These are phyloP conservation scores for human DNA, from an alignment of 2,113 vertebrate species.

Conservation along the genomic window DNA sequence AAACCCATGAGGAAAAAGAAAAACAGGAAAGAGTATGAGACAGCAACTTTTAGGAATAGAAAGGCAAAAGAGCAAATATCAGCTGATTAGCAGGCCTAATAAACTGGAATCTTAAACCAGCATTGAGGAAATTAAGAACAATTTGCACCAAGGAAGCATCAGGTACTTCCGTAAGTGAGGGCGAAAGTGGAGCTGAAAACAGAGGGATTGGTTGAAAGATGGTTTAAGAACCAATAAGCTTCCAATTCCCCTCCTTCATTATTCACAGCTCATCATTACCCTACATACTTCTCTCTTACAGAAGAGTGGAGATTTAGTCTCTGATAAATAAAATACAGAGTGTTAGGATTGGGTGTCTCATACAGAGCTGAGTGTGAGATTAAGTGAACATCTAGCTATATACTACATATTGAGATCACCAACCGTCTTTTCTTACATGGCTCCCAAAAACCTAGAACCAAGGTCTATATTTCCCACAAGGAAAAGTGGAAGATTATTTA, in stretches of 20 bases:
- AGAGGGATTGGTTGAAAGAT: not conserved
- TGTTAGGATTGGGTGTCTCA: not conserved
- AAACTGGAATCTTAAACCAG: not conserved
- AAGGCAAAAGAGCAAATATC: not conserved
- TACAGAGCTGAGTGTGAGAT: not conserved
- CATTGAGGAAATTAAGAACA: not conserved
- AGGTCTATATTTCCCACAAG: not conserved
- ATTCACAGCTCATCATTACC: not conserved
- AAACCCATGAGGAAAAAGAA: not conserved
- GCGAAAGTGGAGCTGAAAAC: not conserved
- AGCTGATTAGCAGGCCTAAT: not conserved
- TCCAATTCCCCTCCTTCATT: not conserved
- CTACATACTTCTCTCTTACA: not conserved
- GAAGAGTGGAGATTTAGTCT: not conserved
- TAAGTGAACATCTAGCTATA: not conserved
- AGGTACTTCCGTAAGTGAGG: not conserved
- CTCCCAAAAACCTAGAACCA: not conserved
- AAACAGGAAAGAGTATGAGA: not conserved
- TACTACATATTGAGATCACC: not conserved
- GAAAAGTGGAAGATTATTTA: slow-evolving; percentile 7
- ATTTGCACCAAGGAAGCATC: not conserved
- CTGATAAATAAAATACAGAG: not conserved
- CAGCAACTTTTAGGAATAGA: not conserved
- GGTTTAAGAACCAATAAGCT: not conserved
- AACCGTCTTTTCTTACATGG: not conserved